Evolutionary conservation across 2,113 vertebrate genomes (phyloP).

Genomic region (Engystomops pustulosus): DNA sequence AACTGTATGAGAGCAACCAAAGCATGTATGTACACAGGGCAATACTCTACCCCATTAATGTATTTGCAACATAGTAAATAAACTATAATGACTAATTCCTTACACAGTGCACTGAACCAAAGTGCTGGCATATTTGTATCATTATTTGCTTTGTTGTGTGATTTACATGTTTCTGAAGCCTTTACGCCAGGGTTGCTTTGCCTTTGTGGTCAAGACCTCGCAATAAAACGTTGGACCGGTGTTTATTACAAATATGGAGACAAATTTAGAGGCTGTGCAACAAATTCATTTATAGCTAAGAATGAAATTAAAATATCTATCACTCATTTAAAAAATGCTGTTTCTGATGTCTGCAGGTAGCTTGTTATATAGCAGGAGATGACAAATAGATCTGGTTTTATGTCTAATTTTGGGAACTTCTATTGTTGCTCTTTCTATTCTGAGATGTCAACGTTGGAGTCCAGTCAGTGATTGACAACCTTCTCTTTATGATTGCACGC

Average conservation of each 20-base stretch:
- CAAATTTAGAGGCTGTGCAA: too few relatives aligned
- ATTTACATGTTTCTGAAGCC: neutral
- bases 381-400: too few relatives aligned
- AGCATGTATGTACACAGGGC: neutral
- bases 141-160: neutral
- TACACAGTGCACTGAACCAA: neutral
- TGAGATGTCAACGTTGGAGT: too few relatives aligned
- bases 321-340: too few relatives aligned
- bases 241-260: too few relatives aligned
- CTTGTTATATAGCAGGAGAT: too few relatives aligned
- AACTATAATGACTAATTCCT: neutral
- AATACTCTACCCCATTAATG: constrained; percentile 3
- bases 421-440: too few relatives aligned
- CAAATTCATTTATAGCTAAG: neutral
- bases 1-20: constrained; percentile 24
- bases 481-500: too few relatives aligned
- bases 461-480: too few relatives aligned
- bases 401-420: too few relatives aligned
- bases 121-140: neutral
- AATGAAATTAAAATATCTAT: neutral
- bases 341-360: too few relatives aligned
- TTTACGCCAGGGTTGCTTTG: neutral
- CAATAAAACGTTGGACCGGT: neutral
- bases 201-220: neutral
- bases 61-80: neutral